phyloP scores from a whole-genome alignment of 2,888 invertebrate species.

The Octonoba sinensis region DNA sequence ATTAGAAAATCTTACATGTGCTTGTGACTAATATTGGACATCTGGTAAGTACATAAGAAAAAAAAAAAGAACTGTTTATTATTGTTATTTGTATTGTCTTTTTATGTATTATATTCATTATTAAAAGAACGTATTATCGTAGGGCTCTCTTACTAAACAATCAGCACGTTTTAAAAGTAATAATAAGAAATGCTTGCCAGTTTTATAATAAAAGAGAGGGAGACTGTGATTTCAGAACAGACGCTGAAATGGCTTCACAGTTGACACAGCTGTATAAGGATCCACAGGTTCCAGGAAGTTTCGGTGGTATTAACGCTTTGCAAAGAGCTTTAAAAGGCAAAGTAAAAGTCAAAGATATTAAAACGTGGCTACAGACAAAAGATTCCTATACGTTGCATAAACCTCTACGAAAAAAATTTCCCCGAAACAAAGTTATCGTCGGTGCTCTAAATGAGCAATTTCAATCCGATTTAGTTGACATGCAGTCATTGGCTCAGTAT shows the following conservation, averaged over 20 bases:
- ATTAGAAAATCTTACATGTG: no score
- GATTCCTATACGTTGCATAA: slow-evolving; percentile 58
- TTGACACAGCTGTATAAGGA: slow-evolving; percentile 16
- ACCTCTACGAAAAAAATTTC: slow-evolving; percentile 32
- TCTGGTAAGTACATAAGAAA: no score
- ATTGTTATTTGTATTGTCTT: no score
- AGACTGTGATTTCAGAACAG: no score
- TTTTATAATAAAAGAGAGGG: no score
- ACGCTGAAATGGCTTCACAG: neutral
- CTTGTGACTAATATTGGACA: no score
- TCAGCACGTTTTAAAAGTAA: no score
- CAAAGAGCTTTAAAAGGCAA: slow-evolving; percentile 20
- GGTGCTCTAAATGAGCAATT: slow-evolving; percentile 66
- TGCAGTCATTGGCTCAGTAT: slow-evolving; percentile 31
- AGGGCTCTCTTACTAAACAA: no score
- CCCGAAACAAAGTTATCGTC: slow-evolving; percentile 60
- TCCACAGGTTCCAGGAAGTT: slow-evolving; percentile 19
- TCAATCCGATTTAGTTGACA: slow-evolving; percentile 67
- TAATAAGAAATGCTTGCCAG: no score
- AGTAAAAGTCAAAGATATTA: slow-evolving; percentile 23
- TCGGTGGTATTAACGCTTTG: slow-evolving; percentile 21
- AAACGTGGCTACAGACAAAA: slow-evolving; percentile 43
- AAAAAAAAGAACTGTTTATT: no score
- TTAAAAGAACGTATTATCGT: no score
- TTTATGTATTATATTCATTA: no score